Conservation (phyloP, 2,797 vertebrate species). For the Loriculus beryllinus region DNA sequence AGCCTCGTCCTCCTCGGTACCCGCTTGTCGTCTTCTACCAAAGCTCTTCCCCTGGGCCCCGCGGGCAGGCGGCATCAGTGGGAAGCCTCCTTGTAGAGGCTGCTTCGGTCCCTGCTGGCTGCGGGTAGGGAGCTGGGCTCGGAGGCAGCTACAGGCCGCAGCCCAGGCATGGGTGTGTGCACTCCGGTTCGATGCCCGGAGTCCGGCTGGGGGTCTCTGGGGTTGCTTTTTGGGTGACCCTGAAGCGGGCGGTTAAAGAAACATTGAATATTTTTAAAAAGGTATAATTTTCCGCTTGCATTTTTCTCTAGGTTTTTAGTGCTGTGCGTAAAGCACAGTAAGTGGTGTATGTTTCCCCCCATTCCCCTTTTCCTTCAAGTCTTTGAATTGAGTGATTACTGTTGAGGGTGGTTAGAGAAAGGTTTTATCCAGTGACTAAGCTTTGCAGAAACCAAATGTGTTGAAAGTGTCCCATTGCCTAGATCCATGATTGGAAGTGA, state of each 20-base stretch:
- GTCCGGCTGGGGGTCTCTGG: fast-evolving
- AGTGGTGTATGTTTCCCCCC: neutral
- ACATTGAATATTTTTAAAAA: fast-evolving
- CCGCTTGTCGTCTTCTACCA: fast-evolving
- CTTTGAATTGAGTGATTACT: neutral
- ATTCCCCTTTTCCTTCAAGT: neutral
- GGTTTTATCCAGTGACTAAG: fast-evolving
- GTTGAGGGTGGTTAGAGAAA: neutral
- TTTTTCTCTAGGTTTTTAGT: fast-evolving
- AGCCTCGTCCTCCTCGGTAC: neutral
- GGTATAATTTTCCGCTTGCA: fast-evolving
- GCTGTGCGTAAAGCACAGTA: fast-evolving
- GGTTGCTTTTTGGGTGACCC: neutral
- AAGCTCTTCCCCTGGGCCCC: neutral
- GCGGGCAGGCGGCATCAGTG: neutral
- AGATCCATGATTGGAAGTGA: fast-evolving
- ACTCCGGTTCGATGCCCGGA: fast-evolving
- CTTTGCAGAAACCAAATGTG: fast-evolving
- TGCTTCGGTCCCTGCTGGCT: fast-evolving
- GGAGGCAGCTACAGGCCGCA: fast-evolving
- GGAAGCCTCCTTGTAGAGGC: neutral
- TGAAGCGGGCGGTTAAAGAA: neutral
- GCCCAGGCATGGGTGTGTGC: neutral
- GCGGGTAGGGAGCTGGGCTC: neutral
- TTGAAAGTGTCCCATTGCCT: too few relatives aligned